Evolutionary conservation across 2,113 vertebrate species (phyloP), one percentile per base, ranked within the genome.

Genomic region (Cygnus atratus): DNA sequence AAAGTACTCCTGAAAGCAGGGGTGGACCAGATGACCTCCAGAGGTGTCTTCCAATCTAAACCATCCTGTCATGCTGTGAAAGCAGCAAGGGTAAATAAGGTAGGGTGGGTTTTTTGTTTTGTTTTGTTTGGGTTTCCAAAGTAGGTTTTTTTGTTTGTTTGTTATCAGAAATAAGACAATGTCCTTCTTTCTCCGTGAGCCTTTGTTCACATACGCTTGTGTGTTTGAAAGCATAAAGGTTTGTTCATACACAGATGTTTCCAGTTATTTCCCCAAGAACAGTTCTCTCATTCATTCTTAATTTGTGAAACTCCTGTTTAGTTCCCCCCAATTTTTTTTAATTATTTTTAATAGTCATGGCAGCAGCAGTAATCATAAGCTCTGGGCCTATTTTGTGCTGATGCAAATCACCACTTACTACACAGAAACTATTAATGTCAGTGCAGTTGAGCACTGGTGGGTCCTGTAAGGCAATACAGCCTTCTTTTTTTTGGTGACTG

Each of bases 221-320:
- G 57, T 88, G 50, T 58, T 74, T 41, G 79, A 61, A 61, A 77
- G 75, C 67, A 18, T n/a, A 54, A 88, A 80, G 68, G 59, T 92
- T 92, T 80, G 31, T 90, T 84, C 55, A 11, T 26, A 43, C 25
- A 25, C 92, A 95, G 90, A 83, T 96, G 95, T 83, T 96, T n/a
- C 50, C 63, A 74, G 37, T 94, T 84, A 37, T 88, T 92, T 80
- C 58, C 68, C 75, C 28, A 11, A 55, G 61, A 93, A 81, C 84
- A 15, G 37, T 78, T 77, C 63, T 80, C 72, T 61, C 13, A 17
- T 90, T 95, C 87, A 61, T 14, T 41, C 61, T 67, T 80, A 29
- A 43, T 87, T 84, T 71, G 75, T 58, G 72, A 67, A 87, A 67
- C 87, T 68, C 75, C 75, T 46, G 44, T 48, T 88, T 28, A 6